These are phyloP conservation scores for Troides oblongomaculatus DNA, from an alignment of 2,888 invertebrate genomes.

Conservation along the genomic window DNA sequence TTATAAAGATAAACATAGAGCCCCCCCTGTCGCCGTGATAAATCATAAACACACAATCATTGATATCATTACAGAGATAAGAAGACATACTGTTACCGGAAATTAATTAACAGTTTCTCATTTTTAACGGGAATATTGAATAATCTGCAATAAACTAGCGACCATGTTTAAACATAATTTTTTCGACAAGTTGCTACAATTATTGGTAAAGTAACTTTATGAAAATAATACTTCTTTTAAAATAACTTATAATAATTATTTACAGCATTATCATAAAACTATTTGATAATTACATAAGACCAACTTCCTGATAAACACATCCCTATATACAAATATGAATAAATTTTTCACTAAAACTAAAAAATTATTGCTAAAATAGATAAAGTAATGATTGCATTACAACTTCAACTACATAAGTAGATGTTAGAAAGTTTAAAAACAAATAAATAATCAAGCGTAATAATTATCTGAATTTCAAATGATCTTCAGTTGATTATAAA, in stretches of 20 bases:
- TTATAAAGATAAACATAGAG: too few species aligned
- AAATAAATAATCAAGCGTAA: conserved; percentile 14
- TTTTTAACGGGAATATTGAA: too few species aligned
- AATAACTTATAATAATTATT: conserved; percentile 72
- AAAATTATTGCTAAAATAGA: conserved; percentile 23
- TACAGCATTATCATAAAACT: conserved; percentile 60
- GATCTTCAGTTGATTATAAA: neutral
- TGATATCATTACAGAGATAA: neutral
- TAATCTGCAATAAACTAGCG: too few species aligned
- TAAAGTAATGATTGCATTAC: neutral
- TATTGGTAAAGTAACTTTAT: neutral
- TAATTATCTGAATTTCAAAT: neutral
- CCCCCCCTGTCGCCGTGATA: too few species aligned
- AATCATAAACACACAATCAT: neutral
- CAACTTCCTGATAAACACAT: conserved; percentile 61
- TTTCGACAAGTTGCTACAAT: too few species aligned
- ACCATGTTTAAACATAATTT: too few species aligned
- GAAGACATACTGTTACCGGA: neutral
- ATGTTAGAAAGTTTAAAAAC: conserved; percentile 10
- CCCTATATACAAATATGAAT: conserved; percentile 59
- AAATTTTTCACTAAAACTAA: conserved; percentile 35
- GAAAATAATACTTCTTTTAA: conserved; percentile 47
- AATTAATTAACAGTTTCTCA: neutral
- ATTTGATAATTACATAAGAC: conserved; percentile 63
- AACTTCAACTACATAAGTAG: conserved; percentile 11